phyloP scores from a whole-genome alignment of 2,113 vertebrate genomes.

The Amphilophus citrinellus region DNA sequence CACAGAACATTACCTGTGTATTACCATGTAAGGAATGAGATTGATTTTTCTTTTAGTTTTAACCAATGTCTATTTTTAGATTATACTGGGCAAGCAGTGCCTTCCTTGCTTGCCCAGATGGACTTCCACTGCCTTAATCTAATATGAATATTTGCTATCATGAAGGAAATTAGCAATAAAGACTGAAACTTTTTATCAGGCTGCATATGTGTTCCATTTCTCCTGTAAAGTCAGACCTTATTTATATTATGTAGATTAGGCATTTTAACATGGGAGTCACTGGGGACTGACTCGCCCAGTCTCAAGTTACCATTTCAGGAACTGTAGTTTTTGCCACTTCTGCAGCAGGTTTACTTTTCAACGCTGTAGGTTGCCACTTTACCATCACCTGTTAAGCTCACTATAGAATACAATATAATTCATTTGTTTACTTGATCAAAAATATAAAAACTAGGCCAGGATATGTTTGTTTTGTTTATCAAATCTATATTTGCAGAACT shows the following conservation, averaged over 20 bases:
- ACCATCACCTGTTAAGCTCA: fast-evolving
- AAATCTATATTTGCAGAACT: background rate
- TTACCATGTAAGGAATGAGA: too few species aligned
- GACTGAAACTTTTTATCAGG: too few species aligned
- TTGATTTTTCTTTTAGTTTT: too few species aligned
- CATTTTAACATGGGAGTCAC: background rate
- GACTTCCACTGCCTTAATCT: background rate
- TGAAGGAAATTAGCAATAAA: too few species aligned
- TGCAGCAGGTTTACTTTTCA: background rate
- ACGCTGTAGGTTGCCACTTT: background rate
- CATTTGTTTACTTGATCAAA: background rate
- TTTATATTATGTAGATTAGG: fast-evolving
- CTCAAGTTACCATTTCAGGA: background rate
- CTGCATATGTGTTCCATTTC: too few species aligned
- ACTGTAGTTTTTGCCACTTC: too few species aligned
- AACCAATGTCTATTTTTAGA: too few species aligned
- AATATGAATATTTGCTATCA: too few species aligned
- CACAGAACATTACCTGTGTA: too few species aligned
- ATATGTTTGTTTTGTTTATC: background rate
- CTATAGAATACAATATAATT: background rate
- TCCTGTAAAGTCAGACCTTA: too few species aligned
- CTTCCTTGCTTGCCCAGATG: background rate
- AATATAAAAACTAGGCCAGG: background rate
- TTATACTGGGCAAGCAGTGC: background rate
- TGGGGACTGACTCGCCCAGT: background rate